phyloP scores from a whole-genome alignment of 2,113 vertebrate species.

The Turnix velox region DNA sequence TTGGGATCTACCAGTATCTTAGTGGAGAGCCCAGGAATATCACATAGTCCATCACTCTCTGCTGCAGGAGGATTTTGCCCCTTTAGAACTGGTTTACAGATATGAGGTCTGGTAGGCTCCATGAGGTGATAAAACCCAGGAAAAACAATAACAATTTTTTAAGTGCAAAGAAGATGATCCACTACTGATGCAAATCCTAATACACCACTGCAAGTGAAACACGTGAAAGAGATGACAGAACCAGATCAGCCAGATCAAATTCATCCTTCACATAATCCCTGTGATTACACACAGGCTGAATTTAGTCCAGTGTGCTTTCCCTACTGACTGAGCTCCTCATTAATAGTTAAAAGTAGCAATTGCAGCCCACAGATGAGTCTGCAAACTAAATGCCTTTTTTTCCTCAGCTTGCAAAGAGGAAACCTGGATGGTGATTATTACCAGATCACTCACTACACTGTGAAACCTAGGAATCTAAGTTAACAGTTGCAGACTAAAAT shows the following conservation, averaged over 20 bases:
- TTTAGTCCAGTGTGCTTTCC: not conserved
- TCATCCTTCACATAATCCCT: not conserved
- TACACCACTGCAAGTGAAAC: not conserved
- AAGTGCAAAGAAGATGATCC: not conserved
- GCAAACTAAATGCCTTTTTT: not conserved
- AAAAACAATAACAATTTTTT: rapidly evolving
- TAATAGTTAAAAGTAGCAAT: not conserved
- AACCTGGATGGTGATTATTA: not conserved
- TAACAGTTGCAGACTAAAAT: not conserved
- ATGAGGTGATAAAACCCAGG: not conserved
- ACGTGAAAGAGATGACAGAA: not conserved
- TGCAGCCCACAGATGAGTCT: not conserved
- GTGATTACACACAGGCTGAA: not conserved
- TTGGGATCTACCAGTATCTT: not conserved
- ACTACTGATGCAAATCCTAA: not conserved
- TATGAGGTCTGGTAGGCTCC: not conserved
- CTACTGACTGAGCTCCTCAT: not conserved
- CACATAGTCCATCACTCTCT: not conserved
- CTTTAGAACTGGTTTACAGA: not conserved
- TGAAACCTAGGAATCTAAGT: not conserved
- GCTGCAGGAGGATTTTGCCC: not conserved
- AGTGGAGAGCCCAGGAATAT: not conserved
- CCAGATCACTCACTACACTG: not conserved
- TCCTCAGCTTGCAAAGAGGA: not conserved
- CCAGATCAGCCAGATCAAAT: not conserved